Percentiles rank a stretch among this genome's conserved stretches.
These are phyloP conservation scores for Lycopodina hypogea DNA, from an alignment of 37 sponge, comb jelly and placozoan species.

Conservation along the genomic window DNA sequence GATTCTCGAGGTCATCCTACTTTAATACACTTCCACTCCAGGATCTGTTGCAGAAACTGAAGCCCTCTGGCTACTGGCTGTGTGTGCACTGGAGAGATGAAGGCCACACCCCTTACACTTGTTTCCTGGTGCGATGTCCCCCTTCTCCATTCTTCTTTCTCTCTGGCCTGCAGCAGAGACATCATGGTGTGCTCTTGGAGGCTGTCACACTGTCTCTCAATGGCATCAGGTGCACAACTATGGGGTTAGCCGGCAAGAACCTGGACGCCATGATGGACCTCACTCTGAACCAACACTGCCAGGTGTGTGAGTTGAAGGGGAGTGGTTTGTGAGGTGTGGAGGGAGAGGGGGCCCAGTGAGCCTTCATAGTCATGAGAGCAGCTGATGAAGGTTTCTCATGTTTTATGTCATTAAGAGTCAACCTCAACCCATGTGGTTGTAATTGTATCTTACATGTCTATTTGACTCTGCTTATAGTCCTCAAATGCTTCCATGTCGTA, in stretches of 20 bases:
- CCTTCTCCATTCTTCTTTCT: conserved; percentile 18
- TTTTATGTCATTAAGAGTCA: no score
- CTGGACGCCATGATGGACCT: conserved; percentile 25
- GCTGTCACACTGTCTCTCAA: conserved; percentile 15
- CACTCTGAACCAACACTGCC: conserved; percentile 19
- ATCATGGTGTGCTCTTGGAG: background rate
- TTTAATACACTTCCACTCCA: background rate
- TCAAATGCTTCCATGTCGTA: no score
- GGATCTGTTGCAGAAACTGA: background rate
- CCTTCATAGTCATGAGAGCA: background rate
- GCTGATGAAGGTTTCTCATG: no score
- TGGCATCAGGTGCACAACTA: conserved; percentile 10
- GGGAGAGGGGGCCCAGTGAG: background rate
- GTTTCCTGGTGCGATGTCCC: conserved; percentile 11
- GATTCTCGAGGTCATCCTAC: no score
- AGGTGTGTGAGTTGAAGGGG: conserved; percentile 23
- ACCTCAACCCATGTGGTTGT: no score
- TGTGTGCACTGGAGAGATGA: conserved; percentile 3
- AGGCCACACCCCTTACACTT: conserved; percentile 4
- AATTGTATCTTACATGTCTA: no score
- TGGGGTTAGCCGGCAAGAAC: conserved; percentile 21
- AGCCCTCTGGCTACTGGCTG: conserved; percentile 12
- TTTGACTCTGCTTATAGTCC: no score
- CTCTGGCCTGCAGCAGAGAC: conserved; percentile 3
- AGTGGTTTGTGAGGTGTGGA: background rate